phyloP scores from a whole-genome alignment of 2,888 invertebrate genomes.

The Ophion ventricosus region DNA sequence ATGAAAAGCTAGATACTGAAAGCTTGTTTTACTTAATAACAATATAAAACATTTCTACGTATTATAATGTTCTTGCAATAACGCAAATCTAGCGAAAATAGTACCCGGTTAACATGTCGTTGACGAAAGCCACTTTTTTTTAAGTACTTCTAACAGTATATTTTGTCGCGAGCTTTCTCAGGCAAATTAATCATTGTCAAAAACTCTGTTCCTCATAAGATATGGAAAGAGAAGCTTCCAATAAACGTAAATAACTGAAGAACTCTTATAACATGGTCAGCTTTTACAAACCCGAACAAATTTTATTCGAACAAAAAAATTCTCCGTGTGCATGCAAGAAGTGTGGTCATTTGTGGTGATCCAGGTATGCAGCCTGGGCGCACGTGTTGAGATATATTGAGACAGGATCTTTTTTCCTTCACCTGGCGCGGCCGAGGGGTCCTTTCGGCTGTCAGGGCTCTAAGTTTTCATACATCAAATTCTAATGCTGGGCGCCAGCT shows the following conservation, averaged over 20 bases:
- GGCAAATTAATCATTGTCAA: too few relatives aligned
- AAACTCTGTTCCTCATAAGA: too few relatives aligned
- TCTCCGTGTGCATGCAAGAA: not conserved
- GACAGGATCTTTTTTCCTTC: too few relatives aligned
- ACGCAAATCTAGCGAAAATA: not conserved
- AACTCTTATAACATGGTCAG: not conserved
- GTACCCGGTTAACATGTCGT: not conserved
- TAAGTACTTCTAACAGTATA: not conserved
- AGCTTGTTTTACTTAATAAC: too few relatives aligned
- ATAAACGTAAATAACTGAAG: not conserved
- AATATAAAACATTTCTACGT: too few relatives aligned
- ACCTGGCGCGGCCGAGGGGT: too few relatives aligned
- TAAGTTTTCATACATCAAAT: too few relatives aligned
- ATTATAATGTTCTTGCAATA: not conserved
- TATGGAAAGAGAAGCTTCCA: too few relatives aligned
- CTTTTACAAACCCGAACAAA: not conserved
- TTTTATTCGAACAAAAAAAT: not conserved
- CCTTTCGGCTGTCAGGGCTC: too few relatives aligned
- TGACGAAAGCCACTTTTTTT: not conserved
- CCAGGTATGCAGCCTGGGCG: not conserved
- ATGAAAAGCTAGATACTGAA: not conserved
- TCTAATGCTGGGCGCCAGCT: too few relatives aligned
- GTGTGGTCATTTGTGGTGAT: not conserved
- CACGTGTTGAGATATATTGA: not conserved
- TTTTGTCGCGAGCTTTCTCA: not conserved